These are phyloP conservation scores for Lacerta viridis DNA, from an alignment of 2,797 vertebrate genomes.

Conservation along the genomic window DNA sequence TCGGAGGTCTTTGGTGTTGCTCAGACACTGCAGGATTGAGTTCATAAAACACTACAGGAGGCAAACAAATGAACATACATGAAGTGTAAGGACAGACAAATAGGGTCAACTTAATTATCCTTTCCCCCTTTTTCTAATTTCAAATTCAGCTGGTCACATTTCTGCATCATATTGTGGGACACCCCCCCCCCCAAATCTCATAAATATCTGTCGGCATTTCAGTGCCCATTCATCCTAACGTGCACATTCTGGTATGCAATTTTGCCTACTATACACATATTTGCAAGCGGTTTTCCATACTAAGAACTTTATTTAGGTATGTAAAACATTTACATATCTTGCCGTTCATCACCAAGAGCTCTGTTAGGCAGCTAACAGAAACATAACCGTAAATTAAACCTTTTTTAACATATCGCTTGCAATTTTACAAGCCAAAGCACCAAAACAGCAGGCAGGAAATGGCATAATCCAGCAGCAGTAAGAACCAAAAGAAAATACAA, in stretches of 20 bases:
- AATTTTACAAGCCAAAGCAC: not conserved
- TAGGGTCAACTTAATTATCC: too few species aligned
- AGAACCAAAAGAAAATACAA: not conserved
- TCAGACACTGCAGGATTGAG: constrained; percentile 99
- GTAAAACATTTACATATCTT: not conserved
- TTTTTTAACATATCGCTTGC: not conserved
- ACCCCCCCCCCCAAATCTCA: too few species aligned
- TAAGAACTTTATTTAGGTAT: not conserved
- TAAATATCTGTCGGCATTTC: too few species aligned
- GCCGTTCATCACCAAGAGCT: not conserved
- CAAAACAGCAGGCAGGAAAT: not conserved
- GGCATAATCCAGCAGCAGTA: not conserved
- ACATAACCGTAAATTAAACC: not conserved
- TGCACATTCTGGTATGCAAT: too few species aligned
- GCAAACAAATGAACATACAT: not conserved
- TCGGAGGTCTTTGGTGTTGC: constrained; percentile 94
- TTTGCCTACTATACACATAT: too few species aligned
- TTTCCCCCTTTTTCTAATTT: too few species aligned
- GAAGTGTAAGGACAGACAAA: too few species aligned
- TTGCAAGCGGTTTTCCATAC: too few species aligned
- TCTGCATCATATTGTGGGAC: too few species aligned
- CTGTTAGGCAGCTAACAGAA: not conserved
- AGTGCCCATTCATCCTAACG: too few species aligned
- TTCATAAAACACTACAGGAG: constrained; percentile 97
- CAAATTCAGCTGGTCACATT: too few species aligned